Evolutionary conservation across 2,113 vertebrate genomes (phyloP), one percentile per base, ranked within the genome.

Genomic region (Poecilia latipinna): DNA sequence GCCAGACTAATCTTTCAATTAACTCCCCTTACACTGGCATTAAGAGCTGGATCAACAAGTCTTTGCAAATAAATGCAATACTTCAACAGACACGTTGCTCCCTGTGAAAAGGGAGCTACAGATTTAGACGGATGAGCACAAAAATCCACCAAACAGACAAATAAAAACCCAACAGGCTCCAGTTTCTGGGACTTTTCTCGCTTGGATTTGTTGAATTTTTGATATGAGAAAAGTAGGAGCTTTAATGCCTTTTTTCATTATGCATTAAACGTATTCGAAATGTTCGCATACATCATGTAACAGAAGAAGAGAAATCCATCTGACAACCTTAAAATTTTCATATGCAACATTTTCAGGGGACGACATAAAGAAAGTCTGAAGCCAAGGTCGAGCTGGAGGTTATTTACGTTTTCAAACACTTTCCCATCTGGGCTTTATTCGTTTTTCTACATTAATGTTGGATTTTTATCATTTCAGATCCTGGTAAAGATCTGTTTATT

Each of bases 1-100:
- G 65, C 35, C 22, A 75, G 61, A 70, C 24, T 64, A 68, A 69
- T 80, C 65, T 39, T 48, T 63, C 5, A 42, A 33, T 89, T 63
- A 76, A 81, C 82, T 64, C 74, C 61, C 54, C 0, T 62, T 42
- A 57, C 54, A 17, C 12, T 24, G 8, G 57, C 28, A 74, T 68
- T 69, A 79, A 54, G 67, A 68, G 17, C 33, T 13, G 84, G 75
- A 78, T 86, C 77, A 84, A 79, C 65, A 42, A 42, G 62, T 64
- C 48, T 79, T 83, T 78, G 15, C 61, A 65, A n/a, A 60, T 57
- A 42, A n/a, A 77, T 60, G 75, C 61, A 72, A 72, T 71, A 78
- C 60, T 44, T 11, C 32, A n/a, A 13, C 4, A 64, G 70, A 60
- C 19, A 8, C 42, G 37, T 28, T 66, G 4, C 32, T 15, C 2